These are phyloP conservation scores for Isurus oxyrinchus DNA, from an alignment of 2,113 vertebrate species.

Conservation along the genomic window DNA sequence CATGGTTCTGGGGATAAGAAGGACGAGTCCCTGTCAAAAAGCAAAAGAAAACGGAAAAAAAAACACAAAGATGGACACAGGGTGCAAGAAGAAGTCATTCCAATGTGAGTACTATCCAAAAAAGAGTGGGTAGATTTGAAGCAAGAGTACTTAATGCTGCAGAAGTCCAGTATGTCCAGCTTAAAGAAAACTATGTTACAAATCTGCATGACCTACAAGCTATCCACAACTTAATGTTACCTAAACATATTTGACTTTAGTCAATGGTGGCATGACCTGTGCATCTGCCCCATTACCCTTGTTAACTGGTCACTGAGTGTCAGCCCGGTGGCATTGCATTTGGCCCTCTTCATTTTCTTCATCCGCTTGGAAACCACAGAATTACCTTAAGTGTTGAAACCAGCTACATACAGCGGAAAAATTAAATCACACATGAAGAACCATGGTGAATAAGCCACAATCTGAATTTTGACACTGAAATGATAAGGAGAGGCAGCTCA, in stretches of 20 bases:
- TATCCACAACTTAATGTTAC: not conserved
- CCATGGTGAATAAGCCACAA: not conserved
- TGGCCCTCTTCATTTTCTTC: not conserved
- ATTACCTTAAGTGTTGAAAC: not conserved
- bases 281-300: no score
- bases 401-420: not conserved
- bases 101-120: constrained; percentile 80
- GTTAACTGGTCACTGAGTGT: no score
- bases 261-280: not conserved
- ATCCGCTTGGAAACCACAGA: not conserved
- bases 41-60: constrained; percentile 86
- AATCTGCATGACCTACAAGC: not conserved
- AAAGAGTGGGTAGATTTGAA: no score
- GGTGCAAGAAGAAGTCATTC: constrained; percentile 86
- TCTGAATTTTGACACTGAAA: not conserved
- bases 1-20: constrained; percentile 61
- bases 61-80: constrained; percentile 87
- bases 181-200: no score
- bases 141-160: no score
- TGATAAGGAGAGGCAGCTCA: not conserved
- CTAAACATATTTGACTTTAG: not conserved
- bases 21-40: constrained; percentile 71
- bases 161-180: no score
- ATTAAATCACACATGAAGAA: not conserved
- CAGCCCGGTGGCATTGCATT: not conserved